Base-by-base conservation (phyloP, 2,797 vertebrate genomes). In the Sebastes melanostomus region DNA sequence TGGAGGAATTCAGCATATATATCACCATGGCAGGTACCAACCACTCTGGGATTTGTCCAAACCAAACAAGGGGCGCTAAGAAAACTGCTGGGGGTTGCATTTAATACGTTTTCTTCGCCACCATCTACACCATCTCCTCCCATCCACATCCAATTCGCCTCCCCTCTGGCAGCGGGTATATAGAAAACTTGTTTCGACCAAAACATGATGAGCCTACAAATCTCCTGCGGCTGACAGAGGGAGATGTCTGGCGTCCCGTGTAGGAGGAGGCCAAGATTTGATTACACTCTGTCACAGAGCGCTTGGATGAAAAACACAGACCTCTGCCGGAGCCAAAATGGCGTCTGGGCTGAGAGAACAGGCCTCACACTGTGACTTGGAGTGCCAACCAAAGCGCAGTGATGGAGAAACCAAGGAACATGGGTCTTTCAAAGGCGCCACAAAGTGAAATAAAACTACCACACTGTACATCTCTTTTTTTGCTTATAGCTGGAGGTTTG, bases 131-230 rank as follows among this genome's bases (percentile, higher is more conserved):
- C 86, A 89, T 89, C 84, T 92, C 66, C 71, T 78, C 81, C 86
- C 86, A 89, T 91, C 85, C 85, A 73, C 88, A 88, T 91, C 85
- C 78, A 82, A 91, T 92, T 86, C 20, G 58, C 83, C 78, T 84
- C 55, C 70, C 80, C 83, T 82, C 81, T 66, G 82, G 82, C 87
- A 66, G 81, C 18, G 59, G 80, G 60, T 88, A 66, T 87, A 91
- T 83, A 87, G 77, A 85, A 87, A 89, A 88, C 86, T 81, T 84
- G 88, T 88, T 76, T 81, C 56, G 38, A 90, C 88, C 88, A 87
- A 89, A 93, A 93, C 91, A 91, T 78, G 89, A 91, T 90, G 88
- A 93, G 90, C 81, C 89, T 86, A 91, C 91, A 93, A 94, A 93
- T 93, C 90, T 93, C 86, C 84, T 87, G 90, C 18, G 83, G 78